These are phyloP conservation scores for Agrotis segetum DNA, from an alignment of 2,888 invertebrate species.

Conservation along the genomic window DNA sequence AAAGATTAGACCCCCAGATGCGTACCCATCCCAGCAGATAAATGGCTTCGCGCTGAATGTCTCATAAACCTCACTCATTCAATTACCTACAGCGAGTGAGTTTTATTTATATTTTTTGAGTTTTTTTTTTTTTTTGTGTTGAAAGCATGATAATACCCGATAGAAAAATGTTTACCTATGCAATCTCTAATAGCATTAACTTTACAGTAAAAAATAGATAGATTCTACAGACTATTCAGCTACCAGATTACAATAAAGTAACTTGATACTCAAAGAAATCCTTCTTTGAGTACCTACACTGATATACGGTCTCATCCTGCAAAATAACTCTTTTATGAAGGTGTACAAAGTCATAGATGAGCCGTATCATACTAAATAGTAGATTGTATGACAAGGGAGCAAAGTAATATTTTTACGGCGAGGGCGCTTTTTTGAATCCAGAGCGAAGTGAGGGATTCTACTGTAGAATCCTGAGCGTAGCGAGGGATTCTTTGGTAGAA, in stretches of 20 bases:
- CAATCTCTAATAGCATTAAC: too few species aligned
- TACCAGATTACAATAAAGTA: neutral
- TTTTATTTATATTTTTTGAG: slow-evolving; percentile 42
- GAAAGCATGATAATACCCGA: slow-evolving; percentile 7
- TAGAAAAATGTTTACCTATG: too few species aligned
- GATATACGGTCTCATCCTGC: neutral
- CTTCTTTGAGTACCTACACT: too few species aligned
- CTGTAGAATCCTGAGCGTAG: too few species aligned
- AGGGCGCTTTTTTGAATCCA: too few species aligned
- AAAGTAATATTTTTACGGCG: too few species aligned
- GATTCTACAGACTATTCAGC: too few species aligned
- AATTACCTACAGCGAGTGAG: slow-evolving; percentile 63
- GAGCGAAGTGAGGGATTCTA: too few species aligned
- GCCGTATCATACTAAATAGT: too few species aligned
- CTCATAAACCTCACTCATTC: slow-evolving; percentile 78
- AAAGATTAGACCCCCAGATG: slow-evolving; percentile 58
- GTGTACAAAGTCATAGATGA: neutral
- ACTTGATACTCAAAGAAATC: slow-evolving; percentile 11
- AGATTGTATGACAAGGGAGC: too few species aligned
- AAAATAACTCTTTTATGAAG: neutral
- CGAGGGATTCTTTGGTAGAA: too few species aligned
- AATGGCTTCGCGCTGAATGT: slow-evolving; percentile 67
- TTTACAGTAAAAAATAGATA: too few species aligned
- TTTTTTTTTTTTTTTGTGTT: slow-evolving; percentile 6
- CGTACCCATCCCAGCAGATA: slow-evolving; percentile 62